Percentiles rank a stretch among this genome's conserved stretches.
These are phyloP conservation scores for Augochlora pura DNA, from an alignment of 1,140 invertebrate genomes.

Conservation along the genomic window DNA sequence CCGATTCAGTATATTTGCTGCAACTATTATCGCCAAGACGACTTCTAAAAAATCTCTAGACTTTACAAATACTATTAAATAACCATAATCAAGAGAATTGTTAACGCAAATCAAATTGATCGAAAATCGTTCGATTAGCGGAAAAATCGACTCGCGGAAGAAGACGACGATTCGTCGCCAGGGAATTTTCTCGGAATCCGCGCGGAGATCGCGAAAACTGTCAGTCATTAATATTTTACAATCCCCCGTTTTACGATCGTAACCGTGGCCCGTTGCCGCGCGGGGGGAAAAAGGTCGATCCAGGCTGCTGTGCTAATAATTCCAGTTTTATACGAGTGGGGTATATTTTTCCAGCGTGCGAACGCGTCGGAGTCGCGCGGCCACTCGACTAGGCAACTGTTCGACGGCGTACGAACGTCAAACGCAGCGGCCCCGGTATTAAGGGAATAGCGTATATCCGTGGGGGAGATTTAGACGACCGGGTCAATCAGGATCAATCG, in stretches of 20 bases:
- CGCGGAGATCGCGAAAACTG: not conserved
- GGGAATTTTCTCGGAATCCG: too few relatives aligned
- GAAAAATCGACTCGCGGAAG: too few relatives aligned
- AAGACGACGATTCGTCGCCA: too few relatives aligned
- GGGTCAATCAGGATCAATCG: slow-evolving; percentile 44
- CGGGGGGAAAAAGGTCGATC: too few relatives aligned
- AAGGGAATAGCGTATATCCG: slow-evolving; percentile 76
- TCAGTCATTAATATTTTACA: slow-evolving; percentile 1
- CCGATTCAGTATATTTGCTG: too few relatives aligned
- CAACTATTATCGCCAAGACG: too few relatives aligned
- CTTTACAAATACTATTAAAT: too few relatives aligned
- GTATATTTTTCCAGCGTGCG: not conserved
- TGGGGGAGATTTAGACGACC: slow-evolving; percentile 71
- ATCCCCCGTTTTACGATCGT: not conserved
- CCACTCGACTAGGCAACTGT: not conserved
- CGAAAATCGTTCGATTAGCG: too few relatives aligned
- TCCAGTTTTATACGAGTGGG: not conserved
- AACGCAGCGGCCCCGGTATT: slow-evolving; percentile 54
- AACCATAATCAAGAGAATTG: too few relatives aligned
- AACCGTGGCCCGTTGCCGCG: not conserved
- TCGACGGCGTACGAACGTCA: not conserved
- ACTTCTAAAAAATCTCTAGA: too few relatives aligned
- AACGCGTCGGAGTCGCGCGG: not conserved
- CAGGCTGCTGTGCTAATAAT: not conserved
- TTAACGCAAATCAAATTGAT: too few relatives aligned